A percentile compares a stretch with the other conserved stretches of the same genome.
Conservation (phyloP, 2,888 invertebrate genomes). For the Molorchus minor region DNA sequence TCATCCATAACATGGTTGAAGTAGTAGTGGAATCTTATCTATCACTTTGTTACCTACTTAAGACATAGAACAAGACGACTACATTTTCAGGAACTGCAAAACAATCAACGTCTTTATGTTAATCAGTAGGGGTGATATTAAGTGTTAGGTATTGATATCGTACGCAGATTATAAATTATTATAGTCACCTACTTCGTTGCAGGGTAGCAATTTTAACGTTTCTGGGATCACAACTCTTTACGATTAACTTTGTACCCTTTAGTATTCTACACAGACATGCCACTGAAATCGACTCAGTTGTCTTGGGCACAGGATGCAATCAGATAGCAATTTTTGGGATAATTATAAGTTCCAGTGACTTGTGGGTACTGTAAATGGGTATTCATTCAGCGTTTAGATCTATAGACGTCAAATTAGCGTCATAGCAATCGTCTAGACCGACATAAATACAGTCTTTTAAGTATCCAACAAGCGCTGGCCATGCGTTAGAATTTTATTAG, state of each 20-base stretch:
- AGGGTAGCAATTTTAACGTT: too few species aligned
- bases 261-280: conserved; percentile 1
- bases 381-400: conserved; percentile 14
- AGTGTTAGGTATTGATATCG: not conserved
- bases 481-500: conserved; percentile 49
- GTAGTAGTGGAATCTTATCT: too few species aligned
- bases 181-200: not conserved
- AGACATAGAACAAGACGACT: too few species aligned
- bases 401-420: conserved; percentile 57
- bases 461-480: conserved; percentile 52
- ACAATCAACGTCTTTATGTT: not conserved
- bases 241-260: not conserved
- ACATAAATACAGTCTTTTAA: conserved; percentile 52
- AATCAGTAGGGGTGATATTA: not conserved
- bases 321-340: conserved; percentile 9
- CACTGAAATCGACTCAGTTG: conserved; percentile 2
- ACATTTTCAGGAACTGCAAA: not conserved
- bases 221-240: not conserved
- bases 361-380: conserved; percentile 24
- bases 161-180: not conserved
- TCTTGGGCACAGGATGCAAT: conserved; percentile 22
- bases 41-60: too few species aligned
- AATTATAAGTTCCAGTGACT: conserved; percentile 23
- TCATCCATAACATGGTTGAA: not conserved
- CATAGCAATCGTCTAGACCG: conserved; percentile 53